A percentile compares a stretch with the other conserved stretches of the same genome.
Evolutionary conservation across 2,888 invertebrate species (phyloP).

Genomic region (Notodonta dromedarius): DNA sequence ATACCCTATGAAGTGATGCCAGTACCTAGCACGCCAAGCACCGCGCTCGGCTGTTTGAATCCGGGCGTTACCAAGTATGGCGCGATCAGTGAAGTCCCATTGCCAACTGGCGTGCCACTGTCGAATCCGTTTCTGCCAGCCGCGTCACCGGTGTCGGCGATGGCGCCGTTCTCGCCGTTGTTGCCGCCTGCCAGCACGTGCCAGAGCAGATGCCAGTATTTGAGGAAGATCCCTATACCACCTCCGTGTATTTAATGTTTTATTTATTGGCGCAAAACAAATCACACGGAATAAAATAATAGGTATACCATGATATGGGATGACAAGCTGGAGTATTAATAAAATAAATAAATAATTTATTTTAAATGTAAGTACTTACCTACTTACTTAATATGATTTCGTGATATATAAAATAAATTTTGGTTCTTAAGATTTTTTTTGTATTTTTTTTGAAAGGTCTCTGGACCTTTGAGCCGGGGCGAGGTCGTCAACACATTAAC

Average conservation of each 20-base stretch:
- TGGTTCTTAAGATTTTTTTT: too few relatives aligned
- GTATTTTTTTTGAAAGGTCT: too few relatives aligned
- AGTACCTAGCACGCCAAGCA: constrained; percentile 1
- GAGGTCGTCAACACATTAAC: too few relatives aligned
- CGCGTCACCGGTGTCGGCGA: constrained; percentile 56
- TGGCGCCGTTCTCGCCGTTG: constrained; percentile 41
- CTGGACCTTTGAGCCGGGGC: too few relatives aligned
- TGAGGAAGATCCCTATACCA: constrained; percentile 65
- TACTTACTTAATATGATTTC: too few relatives aligned
- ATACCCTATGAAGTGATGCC: constrained; percentile 7
- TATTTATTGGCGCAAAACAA: too few relatives aligned
- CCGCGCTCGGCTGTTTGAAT: constrained; percentile 12
- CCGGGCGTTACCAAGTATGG: constrained; percentile 5
- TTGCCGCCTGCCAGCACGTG: constrained; percentile 47
- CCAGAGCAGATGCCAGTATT: constrained; percentile 49
- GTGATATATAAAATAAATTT: too few relatives aligned
- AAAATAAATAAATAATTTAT: too few relatives aligned
- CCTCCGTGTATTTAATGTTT: constrained; percentile 58
- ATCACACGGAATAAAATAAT: too few relatives aligned
- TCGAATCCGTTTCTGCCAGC: constrained; percentile 53
- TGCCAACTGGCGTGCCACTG: constrained; percentile 22
- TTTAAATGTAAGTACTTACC: too few relatives aligned
- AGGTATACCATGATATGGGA: too few relatives aligned
- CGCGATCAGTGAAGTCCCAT: constrained; percentile 20
- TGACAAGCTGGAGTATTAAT: too few relatives aligned